These are phyloP conservation scores for Strigops habroptila DNA, from an alignment of 2,113 vertebrate species.

Conservation along the genomic window DNA sequence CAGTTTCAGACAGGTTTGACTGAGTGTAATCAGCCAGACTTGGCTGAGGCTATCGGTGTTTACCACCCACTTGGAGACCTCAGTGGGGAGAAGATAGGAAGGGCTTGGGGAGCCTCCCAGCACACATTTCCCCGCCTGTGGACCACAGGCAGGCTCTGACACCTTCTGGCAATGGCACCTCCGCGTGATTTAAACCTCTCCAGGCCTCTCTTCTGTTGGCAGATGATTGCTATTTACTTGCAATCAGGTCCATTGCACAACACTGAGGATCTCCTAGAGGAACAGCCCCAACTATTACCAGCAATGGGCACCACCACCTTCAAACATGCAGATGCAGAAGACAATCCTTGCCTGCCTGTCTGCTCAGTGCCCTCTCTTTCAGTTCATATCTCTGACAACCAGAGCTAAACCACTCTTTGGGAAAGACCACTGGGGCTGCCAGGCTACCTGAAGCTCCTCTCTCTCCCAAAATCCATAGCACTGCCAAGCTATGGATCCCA, in stretches of 20 bases:
- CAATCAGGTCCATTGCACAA: fast-evolving
- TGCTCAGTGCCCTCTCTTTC: not conserved
- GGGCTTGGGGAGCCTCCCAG: not conserved
- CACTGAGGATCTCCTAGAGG: not conserved
- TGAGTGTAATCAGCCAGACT: not conserved
- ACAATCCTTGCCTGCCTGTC: not conserved
- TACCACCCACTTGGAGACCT: not conserved
- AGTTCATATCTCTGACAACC: not conserved
- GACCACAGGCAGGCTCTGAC: not conserved
- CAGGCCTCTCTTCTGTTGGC: not conserved
- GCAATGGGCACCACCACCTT: not conserved
- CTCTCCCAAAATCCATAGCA: fast-evolving
- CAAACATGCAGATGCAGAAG: not conserved
- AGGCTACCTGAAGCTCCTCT: not conserved
- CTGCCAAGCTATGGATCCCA: not conserved
- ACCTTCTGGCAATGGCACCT: not conserved
- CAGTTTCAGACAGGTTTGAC: constrained; percentile 33
- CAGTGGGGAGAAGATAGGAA: not conserved
- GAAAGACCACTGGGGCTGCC: not conserved
- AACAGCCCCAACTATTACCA: not conserved
- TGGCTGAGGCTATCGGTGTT: not conserved
- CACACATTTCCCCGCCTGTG: not conserved
- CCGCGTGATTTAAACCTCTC: not conserved
- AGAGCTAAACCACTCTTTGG: not conserved
- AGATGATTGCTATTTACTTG: no score